Conservation (phyloP, 2,113 vertebrate species). For the Irena cyanogastra region DNA sequence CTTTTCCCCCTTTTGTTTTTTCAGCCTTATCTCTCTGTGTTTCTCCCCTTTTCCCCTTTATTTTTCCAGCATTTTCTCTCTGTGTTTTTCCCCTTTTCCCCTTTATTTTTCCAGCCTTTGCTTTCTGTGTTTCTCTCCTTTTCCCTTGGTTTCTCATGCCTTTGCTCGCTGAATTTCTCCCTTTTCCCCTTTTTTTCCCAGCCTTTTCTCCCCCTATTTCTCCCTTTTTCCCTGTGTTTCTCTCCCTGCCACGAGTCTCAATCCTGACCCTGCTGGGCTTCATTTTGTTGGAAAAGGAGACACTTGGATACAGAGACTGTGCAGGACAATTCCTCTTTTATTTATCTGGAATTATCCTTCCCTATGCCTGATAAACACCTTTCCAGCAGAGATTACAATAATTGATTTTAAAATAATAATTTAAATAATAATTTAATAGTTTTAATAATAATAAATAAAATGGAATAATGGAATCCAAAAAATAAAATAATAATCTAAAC, state of each 20-base stretch:
- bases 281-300: not conserved
- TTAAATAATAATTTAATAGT: too few species aligned
- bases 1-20: rapidly evolving
- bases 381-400: not conserved
- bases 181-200: not conserved
- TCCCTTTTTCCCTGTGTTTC: not conserved
- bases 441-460: not conserved
- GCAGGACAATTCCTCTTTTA: not conserved
- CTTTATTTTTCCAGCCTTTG: not conserved
- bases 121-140: not conserved
- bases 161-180: rapidly evolving
- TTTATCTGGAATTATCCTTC: not conserved
- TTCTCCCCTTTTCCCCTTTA: not conserved
- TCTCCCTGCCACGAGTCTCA: rapidly evolving
- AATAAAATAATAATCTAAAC: not conserved
- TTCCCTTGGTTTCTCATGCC: rapidly evolving
- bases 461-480: not conserved
- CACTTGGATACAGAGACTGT: not conserved
- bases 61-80: not conserved
- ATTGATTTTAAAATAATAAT: not conserved
- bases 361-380: not conserved
- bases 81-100: not conserved
- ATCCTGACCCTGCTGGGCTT: rapidly evolving
- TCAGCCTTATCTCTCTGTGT: rapidly evolving
- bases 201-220: not conserved